Conservation (phyloP, 2,113 vertebrate genomes). For the Coregonus clupeaformis region DNA sequence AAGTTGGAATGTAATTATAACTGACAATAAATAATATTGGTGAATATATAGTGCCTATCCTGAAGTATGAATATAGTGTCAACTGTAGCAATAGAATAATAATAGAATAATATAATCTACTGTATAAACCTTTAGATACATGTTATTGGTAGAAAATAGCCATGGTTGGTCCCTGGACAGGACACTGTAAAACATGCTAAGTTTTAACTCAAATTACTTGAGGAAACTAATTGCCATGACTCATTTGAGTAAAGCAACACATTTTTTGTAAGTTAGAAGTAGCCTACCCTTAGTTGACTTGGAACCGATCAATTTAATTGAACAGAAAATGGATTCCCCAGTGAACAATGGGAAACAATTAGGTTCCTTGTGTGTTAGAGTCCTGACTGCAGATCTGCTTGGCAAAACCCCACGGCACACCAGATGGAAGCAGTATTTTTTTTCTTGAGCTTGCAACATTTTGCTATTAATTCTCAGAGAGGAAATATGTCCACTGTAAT, state of each 20-base stretch:
- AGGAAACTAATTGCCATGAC: no score
- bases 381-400: slow-evolving; percentile 28
- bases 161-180: no score
- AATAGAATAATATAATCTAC: no score
- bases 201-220: no score
- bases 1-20: no score
- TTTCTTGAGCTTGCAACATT: slow-evolving; percentile 31
- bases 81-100: no score
- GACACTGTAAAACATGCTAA: no score
- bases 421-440: slow-evolving; percentile 47
- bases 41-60: neutral
- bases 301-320: slow-evolving; percentile 19
- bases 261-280: slow-evolving; percentile 22
- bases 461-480: slow-evolving; percentile 20
- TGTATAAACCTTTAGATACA: no score
- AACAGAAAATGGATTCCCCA: slow-evolving; percentile 35
- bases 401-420: slow-evolving; percentile 33
- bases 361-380: slow-evolving; percentile 15
- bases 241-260: no score
- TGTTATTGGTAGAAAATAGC: no score
- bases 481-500: slow-evolving; percentile 15
- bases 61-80: no score
- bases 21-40: no score
- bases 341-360: slow-evolving; percentile 48
- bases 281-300: slow-evolving; percentile 20